A percentile compares a stretch with the other conserved stretches of the same genome.
phyloP scores from a whole-genome alignment of 2,888 invertebrate species.

The Diarsia brunnea region DNA sequence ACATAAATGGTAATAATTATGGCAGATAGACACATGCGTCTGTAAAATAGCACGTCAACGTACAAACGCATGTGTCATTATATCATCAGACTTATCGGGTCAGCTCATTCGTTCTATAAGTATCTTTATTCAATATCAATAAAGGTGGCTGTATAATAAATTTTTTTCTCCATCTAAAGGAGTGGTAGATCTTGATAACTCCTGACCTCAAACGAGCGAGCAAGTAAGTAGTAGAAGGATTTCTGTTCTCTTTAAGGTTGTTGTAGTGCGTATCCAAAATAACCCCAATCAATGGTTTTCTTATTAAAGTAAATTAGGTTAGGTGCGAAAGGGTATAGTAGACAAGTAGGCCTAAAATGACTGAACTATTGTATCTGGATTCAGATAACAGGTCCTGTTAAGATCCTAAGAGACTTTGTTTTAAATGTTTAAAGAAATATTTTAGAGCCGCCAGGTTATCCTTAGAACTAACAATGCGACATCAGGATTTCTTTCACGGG shows the following conservation, averaged over 20 bases:
- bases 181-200: background rate
- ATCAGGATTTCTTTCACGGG: background rate
- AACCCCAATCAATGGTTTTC: conserved; percentile 5
- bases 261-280: background rate
- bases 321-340: background rate
- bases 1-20: background rate
- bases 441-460: background rate
- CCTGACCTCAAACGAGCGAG: background rate
- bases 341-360: background rate
- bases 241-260: background rate
- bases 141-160: conserved; percentile 2
- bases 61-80: background rate
- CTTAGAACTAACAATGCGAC: background rate
- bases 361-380: background rate
- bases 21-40: conserved; percentile 7
- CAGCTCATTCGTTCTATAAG: background rate
- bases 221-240: background rate
- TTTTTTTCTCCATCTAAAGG: background rate
- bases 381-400: background rate
- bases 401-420: background rate
- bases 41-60: background rate
- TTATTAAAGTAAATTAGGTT: background rate
- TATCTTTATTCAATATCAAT: background rate
- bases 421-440: background rate
- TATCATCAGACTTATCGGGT: background rate